Percentiles rank a stretch among this genome's conserved stretches.
phyloP scores from a whole-genome alignment of 2,888 invertebrate genomes.

The Hirtodrosophila duncani region DNA sequence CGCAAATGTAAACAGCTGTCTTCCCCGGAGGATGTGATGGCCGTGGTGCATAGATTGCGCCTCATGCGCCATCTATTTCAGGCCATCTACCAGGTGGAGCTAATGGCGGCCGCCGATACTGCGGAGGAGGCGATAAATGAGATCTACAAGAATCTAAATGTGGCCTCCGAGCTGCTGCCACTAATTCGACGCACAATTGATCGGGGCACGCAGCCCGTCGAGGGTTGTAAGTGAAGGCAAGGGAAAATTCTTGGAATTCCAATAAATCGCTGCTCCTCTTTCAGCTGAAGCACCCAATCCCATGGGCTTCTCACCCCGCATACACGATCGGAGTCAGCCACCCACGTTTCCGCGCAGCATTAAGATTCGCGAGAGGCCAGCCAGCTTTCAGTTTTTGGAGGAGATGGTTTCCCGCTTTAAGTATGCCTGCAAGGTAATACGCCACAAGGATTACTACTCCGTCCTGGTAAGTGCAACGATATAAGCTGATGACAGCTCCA shows the following conservation, averaged over 20 bases:
- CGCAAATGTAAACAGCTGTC: slow-evolving; percentile 80
- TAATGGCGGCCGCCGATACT: slow-evolving; percentile 79
- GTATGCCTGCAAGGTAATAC: slow-evolving; percentile 89
- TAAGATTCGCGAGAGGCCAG: slow-evolving; percentile 86
- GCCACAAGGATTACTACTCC: slow-evolving; percentile 87
- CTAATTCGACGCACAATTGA: slow-evolving; percentile 87
- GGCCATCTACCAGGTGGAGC: slow-evolving; percentile 80
- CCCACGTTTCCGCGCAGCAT: slow-evolving; percentile 98
- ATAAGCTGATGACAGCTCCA: not conserved
- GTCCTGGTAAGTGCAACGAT: slow-evolving; percentile 84
- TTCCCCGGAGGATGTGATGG: slow-evolving; percentile 83
- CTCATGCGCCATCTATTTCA: slow-evolving; percentile 93
- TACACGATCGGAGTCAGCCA: slow-evolving; percentile 96
- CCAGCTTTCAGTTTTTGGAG: slow-evolving; percentile 87
- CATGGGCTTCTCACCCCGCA: slow-evolving; percentile 97
- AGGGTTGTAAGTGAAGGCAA: slow-evolving; percentile 69
- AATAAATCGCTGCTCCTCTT: not conserved
- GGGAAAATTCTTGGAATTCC: not conserved
- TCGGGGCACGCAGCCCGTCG: slow-evolving; percentile 85
- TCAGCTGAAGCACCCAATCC: slow-evolving; percentile 84
- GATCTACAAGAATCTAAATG: slow-evolving; percentile 88
- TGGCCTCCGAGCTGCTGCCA: slow-evolving; percentile 90
- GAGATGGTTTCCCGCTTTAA: slow-evolving; percentile 89
- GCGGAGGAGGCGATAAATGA: slow-evolving; percentile 82
- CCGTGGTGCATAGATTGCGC: slow-evolving; percentile 88